Base-by-base conservation (phyloP, 2,113 vertebrate genomes). In the Trichechus manatus region DNA sequence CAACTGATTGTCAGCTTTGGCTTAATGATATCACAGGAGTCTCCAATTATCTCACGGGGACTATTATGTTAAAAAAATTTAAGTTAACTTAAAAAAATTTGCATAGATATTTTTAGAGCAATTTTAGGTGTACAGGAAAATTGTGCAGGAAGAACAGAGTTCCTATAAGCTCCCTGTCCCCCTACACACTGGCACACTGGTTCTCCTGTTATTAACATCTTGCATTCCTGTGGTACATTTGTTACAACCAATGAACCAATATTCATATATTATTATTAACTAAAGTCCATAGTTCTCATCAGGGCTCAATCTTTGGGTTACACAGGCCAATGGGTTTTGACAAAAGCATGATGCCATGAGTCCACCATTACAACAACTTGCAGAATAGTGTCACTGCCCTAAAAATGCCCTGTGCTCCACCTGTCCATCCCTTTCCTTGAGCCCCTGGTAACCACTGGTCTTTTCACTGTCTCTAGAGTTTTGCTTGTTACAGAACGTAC, bases 11-110 rank as follows among this genome's bases (percentile, higher is more conserved):
- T 66, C 15, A 0, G 5, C 74, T 31, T 42, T 0, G 0, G 20
- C 66, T 27, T 20, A 19, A 0, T 3, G 6, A 15, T 2, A 6
- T 15, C 1, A 0, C 56, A 5, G 14, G 9, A 1, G 33, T 29
- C 80, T 91, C 70, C 77, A 33, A 3, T 0, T 15, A 25, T 7
- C 64, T 85, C 80, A 2, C 0, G 6, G 82, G 63, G 19, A 11
- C n/a, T 36, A 0, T 75, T 33, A 13, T 1, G 17, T 44, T 1
- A 53, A 42, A 25, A 42, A 74, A n/a, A 27, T 61, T 66, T 59
- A 68, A 87, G 39, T 44, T 89, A 59, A 61, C 39, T 86, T 66
- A 19, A 47, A 63, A 91, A 47, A 47, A 47, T 6, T 61, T 61
- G 3, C 22, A 61, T 23, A 61, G 59, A 61, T 61, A 15, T 61